phyloP scores from a whole-genome alignment of 2,797 vertebrate genomes.

The Lacerta bilineata region DNA sequence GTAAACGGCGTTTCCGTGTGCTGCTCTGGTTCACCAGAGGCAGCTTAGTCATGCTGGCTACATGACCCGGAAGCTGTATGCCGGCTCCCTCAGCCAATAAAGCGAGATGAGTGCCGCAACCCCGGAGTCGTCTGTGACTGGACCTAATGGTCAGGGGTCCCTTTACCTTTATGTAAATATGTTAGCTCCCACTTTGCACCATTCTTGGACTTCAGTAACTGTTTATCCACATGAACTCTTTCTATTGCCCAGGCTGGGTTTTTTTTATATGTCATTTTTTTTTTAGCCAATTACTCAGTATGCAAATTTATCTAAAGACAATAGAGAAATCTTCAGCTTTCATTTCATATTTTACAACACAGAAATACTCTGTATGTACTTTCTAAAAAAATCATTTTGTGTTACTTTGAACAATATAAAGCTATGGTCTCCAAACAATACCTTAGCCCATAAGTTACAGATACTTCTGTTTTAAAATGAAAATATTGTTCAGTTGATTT shows the following conservation, averaged over 20 bases:
- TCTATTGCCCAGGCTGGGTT: not conserved
- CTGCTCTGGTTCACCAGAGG: no score
- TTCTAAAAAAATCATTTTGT: not conserved
- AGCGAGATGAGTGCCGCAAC: no score
- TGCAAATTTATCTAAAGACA: not conserved
- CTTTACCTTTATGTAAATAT: not conserved
- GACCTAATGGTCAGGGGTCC: no score
- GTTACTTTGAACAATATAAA: not conserved
- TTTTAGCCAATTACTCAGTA: not conserved
- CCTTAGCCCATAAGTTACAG: not conserved
- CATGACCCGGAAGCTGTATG: no score
- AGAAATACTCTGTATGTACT: not conserved
- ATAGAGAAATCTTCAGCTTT: not conserved
- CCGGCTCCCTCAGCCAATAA: no score
- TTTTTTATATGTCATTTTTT: no score
- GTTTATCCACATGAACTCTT: not conserved
- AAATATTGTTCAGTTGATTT: not conserved
- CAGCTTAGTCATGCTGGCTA: no score
- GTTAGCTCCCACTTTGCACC: not conserved
- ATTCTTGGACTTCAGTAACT: not conserved
- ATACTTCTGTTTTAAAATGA: conserved; percentile 5
- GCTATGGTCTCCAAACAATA: not conserved
- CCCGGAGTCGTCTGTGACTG: no score
- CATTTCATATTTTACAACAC: not conserved
- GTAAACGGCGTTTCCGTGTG: no score